Evolutionary conservation across 2,888 invertebrate genomes (phyloP), one percentile per base, ranked within the genome.

Genomic region (Vesta saturnalis): DNA sequence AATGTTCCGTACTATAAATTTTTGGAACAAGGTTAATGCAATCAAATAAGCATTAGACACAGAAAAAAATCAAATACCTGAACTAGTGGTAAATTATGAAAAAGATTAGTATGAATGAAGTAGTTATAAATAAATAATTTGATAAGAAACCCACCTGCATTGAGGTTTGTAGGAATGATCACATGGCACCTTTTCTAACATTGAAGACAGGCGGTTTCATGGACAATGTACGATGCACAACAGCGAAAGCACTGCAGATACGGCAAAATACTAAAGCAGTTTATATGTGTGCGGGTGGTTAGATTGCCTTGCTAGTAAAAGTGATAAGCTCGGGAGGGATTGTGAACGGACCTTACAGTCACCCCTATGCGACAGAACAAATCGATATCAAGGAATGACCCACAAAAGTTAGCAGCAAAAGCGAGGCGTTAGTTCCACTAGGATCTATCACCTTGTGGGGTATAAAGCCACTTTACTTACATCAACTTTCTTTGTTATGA

Each of bases 361-460:
- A 80, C 80, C 79, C 80, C 81, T 81, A 83, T 83, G 83, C 82
- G 83, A 82, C 82, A 82, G 78, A 80, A 77, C 77, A 79, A 82
- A 83, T 83, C 83, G 82, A 83, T 83, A 83, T 76, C 77, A 78
- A 79, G 79, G 79, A 81, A 79, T 81, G 81, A 82, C 82, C 81
- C 82, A 81, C 79, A 82, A 82, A 80, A 77, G 73, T 79, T 72
- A 75, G 74, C 76, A 73, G 72, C 72, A 72, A 71, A 73, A 74
- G 60, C 63, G 67, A 72, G 63, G 66, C 62, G 67, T 63, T 67
- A 66, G 64, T 72, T 67, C 63, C 70, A 56, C 59, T 68, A 64
- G 60, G 70, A 67, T 49, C 64, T 63, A 65, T 30, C 43, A 56
- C 64, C 68, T 71, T 64, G 63, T 70, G 63, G 63, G 62, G 67